These are phyloP conservation scores for Leontopithecus rosalia DNA, from an alignment of 2,797 vertebrate genomes.

Conservation along the genomic window DNA sequence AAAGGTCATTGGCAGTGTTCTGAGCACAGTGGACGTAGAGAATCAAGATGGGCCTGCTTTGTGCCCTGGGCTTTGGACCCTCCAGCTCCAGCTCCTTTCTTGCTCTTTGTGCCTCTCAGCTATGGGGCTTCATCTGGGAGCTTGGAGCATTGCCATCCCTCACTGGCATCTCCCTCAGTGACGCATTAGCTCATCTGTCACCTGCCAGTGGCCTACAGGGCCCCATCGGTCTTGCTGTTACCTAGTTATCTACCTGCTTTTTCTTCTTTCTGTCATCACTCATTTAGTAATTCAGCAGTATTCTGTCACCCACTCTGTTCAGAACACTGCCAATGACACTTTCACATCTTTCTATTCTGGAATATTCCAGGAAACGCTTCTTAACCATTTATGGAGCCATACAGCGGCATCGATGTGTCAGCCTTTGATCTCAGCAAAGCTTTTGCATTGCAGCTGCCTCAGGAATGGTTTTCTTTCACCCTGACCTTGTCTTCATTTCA, in stretches of 20 bases:
- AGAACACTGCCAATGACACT: not conserved
- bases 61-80: not conserved
- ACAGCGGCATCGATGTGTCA: not conserved
- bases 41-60: not conserved
- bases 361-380: slow-evolving; percentile 52
- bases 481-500: slow-evolving; percentile 61
- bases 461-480: slow-evolving; percentile 69
- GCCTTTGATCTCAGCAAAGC: slow-evolving; percentile 49
- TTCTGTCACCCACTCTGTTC: not conserved
- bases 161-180: not conserved
- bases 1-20: no score
- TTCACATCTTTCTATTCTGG: not conserved
- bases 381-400: slow-evolving; percentile 34
- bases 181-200: not conserved
- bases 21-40: no score
- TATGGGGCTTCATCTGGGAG: not conserved
- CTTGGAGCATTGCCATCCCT: not conserved
- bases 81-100: not conserved
- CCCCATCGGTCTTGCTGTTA: slow-evolving; percentile 11
- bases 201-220: not conserved
- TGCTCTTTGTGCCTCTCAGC: not conserved
- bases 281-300: slow-evolving; percentile 18
- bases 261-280: slow-evolving; percentile 21
- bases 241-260: slow-evolving; percentile 12
- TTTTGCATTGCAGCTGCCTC: slow-evolving; percentile 37